These are phyloP conservation scores for Lacanobia wlatinum DNA, from an alignment of 2,888 invertebrate genomes.

Conservation along the genomic window DNA sequence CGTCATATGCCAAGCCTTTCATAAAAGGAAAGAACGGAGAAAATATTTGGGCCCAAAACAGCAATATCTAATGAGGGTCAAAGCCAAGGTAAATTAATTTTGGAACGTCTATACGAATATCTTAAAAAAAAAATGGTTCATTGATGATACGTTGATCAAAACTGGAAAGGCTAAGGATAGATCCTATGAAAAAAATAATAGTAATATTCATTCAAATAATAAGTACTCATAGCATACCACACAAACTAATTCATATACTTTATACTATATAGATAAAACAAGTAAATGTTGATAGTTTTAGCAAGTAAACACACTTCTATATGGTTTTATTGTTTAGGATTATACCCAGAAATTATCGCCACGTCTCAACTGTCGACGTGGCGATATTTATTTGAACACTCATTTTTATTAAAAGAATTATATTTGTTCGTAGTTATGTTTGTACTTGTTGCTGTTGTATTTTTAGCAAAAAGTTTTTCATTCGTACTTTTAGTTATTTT, in stretches of 20 bases:
- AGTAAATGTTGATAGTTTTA: constrained; percentile 31
- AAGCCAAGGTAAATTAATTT: too few relatives aligned
- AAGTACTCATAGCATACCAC: background rate
- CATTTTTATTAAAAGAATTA: background rate
- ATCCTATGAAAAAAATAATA: background rate
- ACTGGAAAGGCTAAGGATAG: too few relatives aligned
- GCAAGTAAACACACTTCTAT: constrained; percentile 28
- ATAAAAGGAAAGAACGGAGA: too few relatives aligned
- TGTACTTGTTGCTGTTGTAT: background rate
- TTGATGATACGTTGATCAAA: too few relatives aligned
- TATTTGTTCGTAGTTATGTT: background rate
- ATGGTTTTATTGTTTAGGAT: constrained; percentile 40
- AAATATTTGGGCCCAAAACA: too few relatives aligned
- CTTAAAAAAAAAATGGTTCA: too few relatives aligned
- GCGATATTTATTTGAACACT: background rate
- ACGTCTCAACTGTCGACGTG: constrained; percentile 10
- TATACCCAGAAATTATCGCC: background rate
- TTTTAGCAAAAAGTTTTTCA: background rate
- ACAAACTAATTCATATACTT: background rate
- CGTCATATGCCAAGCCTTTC: too few relatives aligned
- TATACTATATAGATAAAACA: constrained; percentile 20
- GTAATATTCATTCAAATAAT: background rate
- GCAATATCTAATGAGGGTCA: too few relatives aligned
- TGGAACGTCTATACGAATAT: too few relatives aligned
- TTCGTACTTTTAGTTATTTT: background rate